phyloP scores from a whole-genome alignment of 1,140 invertebrate species.

The Brachionus koreanus region DNA sequence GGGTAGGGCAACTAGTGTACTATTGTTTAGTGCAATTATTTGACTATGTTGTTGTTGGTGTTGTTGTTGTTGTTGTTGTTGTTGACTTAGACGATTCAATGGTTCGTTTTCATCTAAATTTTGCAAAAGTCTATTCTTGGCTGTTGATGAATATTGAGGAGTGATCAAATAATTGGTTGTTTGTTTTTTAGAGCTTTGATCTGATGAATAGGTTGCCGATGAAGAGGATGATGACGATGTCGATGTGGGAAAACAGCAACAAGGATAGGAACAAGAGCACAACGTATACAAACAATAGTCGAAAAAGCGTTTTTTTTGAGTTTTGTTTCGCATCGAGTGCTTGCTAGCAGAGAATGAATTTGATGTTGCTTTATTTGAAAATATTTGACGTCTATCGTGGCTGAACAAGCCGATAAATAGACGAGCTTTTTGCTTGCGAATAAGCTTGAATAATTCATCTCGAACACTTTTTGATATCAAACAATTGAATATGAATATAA shows the following conservation, averaged over 20 bases:
- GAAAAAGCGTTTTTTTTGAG: not conserved
- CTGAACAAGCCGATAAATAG: not conserved
- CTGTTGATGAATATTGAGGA: not conserved
- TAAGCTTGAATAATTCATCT: not conserved
- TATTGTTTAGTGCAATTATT: not conserved
- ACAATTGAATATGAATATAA: constrained; percentile 40
- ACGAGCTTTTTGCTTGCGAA: constrained; percentile 15
- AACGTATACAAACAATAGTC: constrained; percentile 6
- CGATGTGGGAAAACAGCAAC: not conserved
- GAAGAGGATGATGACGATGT: not conserved
- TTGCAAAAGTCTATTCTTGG: not conserved
- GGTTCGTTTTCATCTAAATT: not conserved
- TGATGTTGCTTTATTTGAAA: not conserved
- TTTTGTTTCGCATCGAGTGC: not conserved
- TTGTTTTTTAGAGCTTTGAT: not conserved
- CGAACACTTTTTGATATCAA: constrained; percentile 17
- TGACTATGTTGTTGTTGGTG: not conserved
- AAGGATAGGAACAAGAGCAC: not conserved
- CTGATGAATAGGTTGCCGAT: not conserved
- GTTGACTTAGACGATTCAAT: not conserved
- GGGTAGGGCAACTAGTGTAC: not conserved
- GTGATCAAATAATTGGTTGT: not conserved
- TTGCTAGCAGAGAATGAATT: not conserved
- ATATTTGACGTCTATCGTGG: not conserved
- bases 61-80: not conserved